Conservation (phyloP, 2,113 vertebrate species). For the Bagarius yarrelli region DNA sequence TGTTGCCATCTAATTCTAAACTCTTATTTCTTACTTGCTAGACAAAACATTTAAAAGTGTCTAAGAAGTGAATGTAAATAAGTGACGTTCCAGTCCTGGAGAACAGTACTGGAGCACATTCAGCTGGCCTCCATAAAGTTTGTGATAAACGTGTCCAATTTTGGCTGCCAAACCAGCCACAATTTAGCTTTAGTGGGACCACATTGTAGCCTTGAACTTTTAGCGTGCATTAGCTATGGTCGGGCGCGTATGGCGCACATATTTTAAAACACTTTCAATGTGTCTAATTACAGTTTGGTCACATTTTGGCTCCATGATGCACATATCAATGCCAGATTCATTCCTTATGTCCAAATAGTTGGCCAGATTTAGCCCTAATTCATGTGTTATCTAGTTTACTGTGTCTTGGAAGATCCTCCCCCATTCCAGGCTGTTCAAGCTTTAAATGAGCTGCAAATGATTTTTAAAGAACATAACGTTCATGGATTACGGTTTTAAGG, state of each 20-base stretch:
- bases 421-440: conserved; percentile 19
- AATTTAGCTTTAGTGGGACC: conserved; percentile 2
- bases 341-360: not conserved
- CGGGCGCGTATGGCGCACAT: not conserved
- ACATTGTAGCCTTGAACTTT: not conserved
- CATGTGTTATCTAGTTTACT: not conserved
- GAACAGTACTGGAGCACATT: not conserved
- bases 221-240: not conserved
- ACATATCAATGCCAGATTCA: not conserved
- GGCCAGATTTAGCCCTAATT: not conserved
- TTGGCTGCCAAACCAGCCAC: not conserved
- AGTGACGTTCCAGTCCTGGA: conserved; percentile 1
- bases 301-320: not conserved
- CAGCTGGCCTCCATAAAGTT: not conserved
- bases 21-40: conserved; percentile 8
- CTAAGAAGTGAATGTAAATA: conserved; percentile 24
- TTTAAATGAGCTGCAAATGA: not conserved
- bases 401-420: not conserved
- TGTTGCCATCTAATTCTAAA: conserved; percentile 20
- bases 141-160: not conserved
- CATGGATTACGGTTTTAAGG: not conserved
- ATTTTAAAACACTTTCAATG: not conserved
- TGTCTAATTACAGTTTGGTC: not conserved
- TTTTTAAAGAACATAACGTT: not conserved
- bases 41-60: not conserved